A percentile compares a stretch with the other conserved stretches of the same genome.
Conservation (phyloP, 2,113 vertebrate genomes). For the Dipodomys spectabilis region DNA sequence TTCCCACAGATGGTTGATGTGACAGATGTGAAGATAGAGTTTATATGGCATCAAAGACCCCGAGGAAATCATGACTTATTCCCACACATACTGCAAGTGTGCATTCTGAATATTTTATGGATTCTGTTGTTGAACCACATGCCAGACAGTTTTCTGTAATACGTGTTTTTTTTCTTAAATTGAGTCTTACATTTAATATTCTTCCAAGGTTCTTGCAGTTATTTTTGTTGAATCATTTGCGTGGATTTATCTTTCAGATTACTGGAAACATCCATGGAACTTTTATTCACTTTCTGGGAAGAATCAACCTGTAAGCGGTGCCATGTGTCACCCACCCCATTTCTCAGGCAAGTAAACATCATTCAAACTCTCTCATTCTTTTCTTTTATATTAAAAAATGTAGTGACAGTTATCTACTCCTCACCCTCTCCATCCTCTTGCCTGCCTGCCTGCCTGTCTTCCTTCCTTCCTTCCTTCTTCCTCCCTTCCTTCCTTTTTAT, state of each 20-base stretch:
- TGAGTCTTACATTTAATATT: background rate
- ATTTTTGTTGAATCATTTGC: background rate
- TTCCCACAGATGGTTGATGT: conserved; percentile 11
- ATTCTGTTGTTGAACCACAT: background rate
- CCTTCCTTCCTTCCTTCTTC: no score
- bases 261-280: background rate
- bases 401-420: background rate
- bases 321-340: background rate
- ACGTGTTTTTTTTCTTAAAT: background rate
- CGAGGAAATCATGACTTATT: conserved; percentile 23
- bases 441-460: no score
- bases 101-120: background rate
- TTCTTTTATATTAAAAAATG: background rate
- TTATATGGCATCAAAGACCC: background rate
- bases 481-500: no score
- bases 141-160: background rate
- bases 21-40: background rate
- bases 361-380: background rate
- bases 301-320: background rate
- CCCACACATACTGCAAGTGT: background rate
- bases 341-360: background rate
- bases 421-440: background rate
- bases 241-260: background rate
- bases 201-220: background rate
- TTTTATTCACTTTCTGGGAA: background rate